Percentiles rank a stretch among this genome's conserved stretches.
These are phyloP conservation scores for Rhombomys opimus DNA, from an alignment of 2,113 vertebrate genomes.

Conservation along the genomic window DNA sequence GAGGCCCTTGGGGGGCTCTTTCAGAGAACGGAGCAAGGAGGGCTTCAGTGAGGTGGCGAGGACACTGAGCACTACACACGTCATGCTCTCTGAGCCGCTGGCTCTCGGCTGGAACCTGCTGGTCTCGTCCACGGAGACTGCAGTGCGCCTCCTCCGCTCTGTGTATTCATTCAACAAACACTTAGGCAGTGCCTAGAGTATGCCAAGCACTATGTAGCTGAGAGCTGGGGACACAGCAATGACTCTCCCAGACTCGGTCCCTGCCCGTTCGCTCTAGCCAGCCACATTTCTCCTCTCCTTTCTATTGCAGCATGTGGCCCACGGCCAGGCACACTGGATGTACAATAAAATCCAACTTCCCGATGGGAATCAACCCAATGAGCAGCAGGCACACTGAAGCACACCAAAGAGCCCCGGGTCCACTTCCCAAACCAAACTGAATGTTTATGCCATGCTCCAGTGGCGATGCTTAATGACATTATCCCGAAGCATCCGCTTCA, in stretches of 20 bases:
- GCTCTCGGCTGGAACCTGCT: not conserved
- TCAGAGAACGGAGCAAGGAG: not conserved
- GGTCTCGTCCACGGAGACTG: not conserved
- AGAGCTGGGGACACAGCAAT: not conserved
- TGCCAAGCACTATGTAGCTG: not conserved
- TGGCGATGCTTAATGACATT: slow-evolving; percentile 29
- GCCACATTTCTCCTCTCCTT: not conserved
- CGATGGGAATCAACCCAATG: not conserved
- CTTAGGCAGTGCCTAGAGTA: not conserved
- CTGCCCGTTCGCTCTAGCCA: not conserved
- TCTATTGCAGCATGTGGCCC: not conserved
- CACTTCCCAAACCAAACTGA: slow-evolving; percentile 35
- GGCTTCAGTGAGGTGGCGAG: not conserved
- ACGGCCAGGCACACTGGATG: not conserved
- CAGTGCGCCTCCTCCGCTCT: not conserved
- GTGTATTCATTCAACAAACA: not conserved
- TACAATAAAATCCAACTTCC: not conserved
- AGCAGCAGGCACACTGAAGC: not conserved
- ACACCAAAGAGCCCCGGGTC: slow-evolving; percentile 47
- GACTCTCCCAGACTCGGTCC: not conserved
- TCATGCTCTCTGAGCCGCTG: not conserved
- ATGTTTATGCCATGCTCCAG: not conserved
- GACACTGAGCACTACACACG: not conserved
- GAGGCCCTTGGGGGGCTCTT: not conserved
- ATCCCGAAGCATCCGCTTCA: not conserved